Base-by-base conservation (phyloP, 2,113 vertebrate genomes). In the Circaetus gallicus region DNA sequence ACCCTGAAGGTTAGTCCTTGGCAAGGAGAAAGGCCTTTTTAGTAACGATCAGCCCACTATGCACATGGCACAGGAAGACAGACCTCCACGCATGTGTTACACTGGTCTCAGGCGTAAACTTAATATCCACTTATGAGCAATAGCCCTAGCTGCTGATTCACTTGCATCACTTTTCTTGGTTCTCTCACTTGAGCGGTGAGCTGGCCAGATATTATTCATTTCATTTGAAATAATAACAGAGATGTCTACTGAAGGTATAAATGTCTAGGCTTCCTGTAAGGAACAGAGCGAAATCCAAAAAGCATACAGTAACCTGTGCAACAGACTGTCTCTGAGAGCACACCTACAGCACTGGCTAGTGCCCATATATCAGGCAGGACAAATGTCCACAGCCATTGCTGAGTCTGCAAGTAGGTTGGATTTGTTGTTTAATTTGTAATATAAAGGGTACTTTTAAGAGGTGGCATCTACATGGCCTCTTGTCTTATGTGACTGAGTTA, bases 101-200 rank as follows among this genome's bases (percentile, higher is more conserved):
- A 2, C 32, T 47, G 66, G 26, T 73, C 81, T 94, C 24, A 4
- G 62, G 28, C 1, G 0, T 62, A 55, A 58, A 70, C 32, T 70
- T 8, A 2, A 43, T 38, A 77, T 38, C 74, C 71, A 15, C 49
- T 32, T 29, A 77, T 55, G 82, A 95, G 93, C 94, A 91, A 91
- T 52, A 91, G 67, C 67, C 69, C 36, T 53, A 36, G 82, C 74
- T 92, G 87, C 93, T 96, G 95, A 96, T 74, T 97, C 92, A 95
- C 24, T 49, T 1, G 0, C 62, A 36, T 80, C 18, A 5, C 80
- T 95, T 72, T 14, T 36, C 73, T 87, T 65, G 59, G 26, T 92
- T 80, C 26, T 88, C 82, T 80, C 31, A 40, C 71, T 88, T 85
- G 76, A 88, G 62, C 78, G 50, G 29, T 88, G 89, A 93, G 84